Percentiles rank a stretch among this genome's conserved stretches.
These are phyloP conservation scores for Bradysia coprophila DNA, from an alignment of 1,140 invertebrate species.

Conservation along the genomic window DNA sequence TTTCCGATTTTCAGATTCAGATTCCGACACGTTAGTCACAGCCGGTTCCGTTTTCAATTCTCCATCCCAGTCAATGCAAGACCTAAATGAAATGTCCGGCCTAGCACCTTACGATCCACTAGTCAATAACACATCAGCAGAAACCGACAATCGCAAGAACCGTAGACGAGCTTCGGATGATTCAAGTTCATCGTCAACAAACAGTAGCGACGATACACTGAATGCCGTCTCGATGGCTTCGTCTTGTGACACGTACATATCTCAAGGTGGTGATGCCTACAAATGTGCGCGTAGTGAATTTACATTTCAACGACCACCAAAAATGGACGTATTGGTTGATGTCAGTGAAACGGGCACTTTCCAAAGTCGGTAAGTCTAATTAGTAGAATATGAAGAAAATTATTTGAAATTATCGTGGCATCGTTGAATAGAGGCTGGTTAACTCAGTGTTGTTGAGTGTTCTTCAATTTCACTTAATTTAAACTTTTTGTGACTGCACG, in stretches of 20 bases:
- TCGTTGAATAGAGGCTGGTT: no score
- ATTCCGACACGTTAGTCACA: conserved; percentile 27
- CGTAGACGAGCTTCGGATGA: not conserved
- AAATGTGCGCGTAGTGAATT: conserved; percentile 11
- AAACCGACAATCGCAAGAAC: not conserved
- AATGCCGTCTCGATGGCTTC: conserved; percentile 11
- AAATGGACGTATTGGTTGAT: not conserved
- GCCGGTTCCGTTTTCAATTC: conserved; percentile 18
- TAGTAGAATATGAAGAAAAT: not conserved
- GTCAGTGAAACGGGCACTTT: conserved; percentile 4
- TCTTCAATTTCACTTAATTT: not conserved
- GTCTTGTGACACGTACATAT: conserved; percentile 28
- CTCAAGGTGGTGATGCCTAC: conserved; percentile 18
- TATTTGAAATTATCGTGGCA: no score
- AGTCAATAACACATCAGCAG: not conserved
- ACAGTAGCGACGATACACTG: conserved; percentile 14
- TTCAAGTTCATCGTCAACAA: conserved; percentile 3
- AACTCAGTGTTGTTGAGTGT: not conserved
- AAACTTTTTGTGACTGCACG: not conserved
- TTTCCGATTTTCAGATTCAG: conserved; percentile 13
- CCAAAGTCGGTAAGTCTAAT: conserved; percentile 7
- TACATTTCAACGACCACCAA: not conserved
- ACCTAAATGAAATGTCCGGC: not conserved
- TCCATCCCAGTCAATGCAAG: conserved; percentile 7
- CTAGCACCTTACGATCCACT: conserved; percentile 1